These are phyloP conservation scores for Conus canariensis DNA, from an alignment of 2,888 invertebrate species.

Conservation along the genomic window DNA sequence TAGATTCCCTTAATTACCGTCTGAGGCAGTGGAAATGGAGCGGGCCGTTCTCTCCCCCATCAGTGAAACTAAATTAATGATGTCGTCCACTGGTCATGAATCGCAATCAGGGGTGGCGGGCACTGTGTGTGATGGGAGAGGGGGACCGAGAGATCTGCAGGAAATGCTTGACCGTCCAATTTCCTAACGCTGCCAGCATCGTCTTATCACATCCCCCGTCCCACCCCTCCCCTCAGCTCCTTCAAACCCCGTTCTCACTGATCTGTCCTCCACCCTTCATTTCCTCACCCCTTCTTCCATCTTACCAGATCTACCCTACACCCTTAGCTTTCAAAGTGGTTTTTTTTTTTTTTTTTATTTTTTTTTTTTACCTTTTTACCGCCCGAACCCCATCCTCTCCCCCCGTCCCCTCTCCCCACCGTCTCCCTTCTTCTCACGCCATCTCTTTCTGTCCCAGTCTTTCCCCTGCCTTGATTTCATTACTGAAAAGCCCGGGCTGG, in stretches of 20 bases:
- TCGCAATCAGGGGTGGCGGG: conserved; percentile 44
- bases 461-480: neutral
- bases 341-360: neutral
- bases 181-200: conserved; percentile 25
- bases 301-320: neutral
- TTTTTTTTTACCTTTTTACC: neutral
- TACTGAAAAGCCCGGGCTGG: neutral
- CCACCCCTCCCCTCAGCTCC: neutral
- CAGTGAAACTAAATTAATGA: conserved; percentile 50
- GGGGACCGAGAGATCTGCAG: conserved; percentile 33
- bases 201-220: conserved; percentile 18
- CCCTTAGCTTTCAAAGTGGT: neutral
- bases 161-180: conserved; percentile 41
- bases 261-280: neutral
- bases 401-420: neutral
- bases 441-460: neutral
- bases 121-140: conserved; percentile 24
- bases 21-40: conserved; percentile 40
- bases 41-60: conserved; percentile 36
- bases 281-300: neutral
- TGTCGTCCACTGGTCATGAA: conserved; percentile 49
- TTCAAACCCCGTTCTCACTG: neutral
- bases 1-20: conserved; percentile 44
- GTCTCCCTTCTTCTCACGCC: neutral
- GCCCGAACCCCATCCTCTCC: neutral